Conservation (phyloP, 2,888 invertebrate species). For the Trisateles emortualis region DNA sequence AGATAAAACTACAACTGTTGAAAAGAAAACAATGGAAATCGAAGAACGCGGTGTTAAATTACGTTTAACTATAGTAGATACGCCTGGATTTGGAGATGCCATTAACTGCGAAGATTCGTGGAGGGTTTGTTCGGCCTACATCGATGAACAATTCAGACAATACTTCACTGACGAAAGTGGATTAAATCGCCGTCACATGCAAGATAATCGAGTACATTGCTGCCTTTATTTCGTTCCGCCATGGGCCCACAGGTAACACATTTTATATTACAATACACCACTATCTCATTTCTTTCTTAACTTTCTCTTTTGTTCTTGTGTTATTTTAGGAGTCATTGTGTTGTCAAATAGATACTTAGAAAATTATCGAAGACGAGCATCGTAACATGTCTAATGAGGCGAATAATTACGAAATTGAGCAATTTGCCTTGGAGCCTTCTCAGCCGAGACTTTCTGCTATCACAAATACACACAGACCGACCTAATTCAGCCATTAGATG, state of each 20-base stretch:
- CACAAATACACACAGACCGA: conserved; percentile 13
- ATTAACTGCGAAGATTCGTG: conserved; percentile 98
- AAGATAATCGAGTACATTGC: conserved; percentile 98
- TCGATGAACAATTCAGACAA: conserved; percentile 95
- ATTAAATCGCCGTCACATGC: conserved; percentile 96
- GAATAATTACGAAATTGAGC: conserved; percentile 50
- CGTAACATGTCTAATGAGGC: conserved; percentile 55
- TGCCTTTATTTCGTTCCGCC: conserved; percentile 98
- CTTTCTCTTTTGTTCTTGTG: conserved; percentile 43
- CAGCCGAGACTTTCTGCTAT: conserved; percentile 9
- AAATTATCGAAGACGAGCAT: conserved; percentile 31
- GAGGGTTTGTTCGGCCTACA: conserved; percentile 96
- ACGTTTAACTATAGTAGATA: conserved; percentile 96
- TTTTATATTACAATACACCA: conserved; percentile 28
- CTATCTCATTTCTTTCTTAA: conserved; percentile 22
- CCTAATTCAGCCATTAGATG: conserved; percentile 26
- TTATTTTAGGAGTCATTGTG: conserved; percentile 36
- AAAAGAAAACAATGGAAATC: conserved; percentile 96
- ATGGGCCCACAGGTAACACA: conserved; percentile 95
- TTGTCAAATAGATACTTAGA: conserved; percentile 32
- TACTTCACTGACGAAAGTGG: conserved; percentile 97
- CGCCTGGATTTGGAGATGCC: conserved; percentile 98
- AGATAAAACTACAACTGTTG: conserved; percentile 90
- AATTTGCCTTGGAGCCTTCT: conserved; percentile 37
- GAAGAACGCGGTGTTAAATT: conserved; percentile 97